Evolutionary conservation across 2,113 vertebrate genomes (phyloP).

Genomic region (Neogale vison): DNA sequence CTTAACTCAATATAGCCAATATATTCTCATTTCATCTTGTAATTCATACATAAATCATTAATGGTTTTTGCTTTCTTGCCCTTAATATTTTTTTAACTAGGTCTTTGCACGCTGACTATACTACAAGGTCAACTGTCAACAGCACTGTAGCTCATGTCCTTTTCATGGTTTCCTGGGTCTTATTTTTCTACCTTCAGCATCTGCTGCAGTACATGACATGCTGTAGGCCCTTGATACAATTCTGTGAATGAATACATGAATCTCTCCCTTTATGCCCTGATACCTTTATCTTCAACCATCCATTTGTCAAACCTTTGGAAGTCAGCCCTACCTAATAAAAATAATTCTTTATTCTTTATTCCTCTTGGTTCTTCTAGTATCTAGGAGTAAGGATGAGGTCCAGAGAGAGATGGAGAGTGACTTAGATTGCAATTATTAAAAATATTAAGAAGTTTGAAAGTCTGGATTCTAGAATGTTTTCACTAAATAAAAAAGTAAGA

Average conservation of each 20-base stretch:
- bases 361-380: not conserved
- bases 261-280: not conserved
- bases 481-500: not conserved
- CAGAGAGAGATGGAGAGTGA: not conserved
- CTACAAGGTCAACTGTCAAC: rapidly evolving
- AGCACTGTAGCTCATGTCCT: rapidly evolving
- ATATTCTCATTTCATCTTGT: not conserved
- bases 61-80: not conserved
- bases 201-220: not conserved
- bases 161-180: not conserved
- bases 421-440: not conserved
- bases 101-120: not conserved
- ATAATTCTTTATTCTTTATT: not conserved
- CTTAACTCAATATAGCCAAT: not conserved
- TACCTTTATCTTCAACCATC: not conserved
- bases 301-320: not conserved
- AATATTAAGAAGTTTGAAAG: not conserved
- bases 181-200: not conserved
- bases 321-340: not conserved
- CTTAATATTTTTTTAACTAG: not conserved
- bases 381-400: not conserved
- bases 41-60: not conserved
- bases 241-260: not conserved
- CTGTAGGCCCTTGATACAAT: not conserved
- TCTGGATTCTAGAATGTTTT: not conserved